Evolutionary conservation across 2,888 invertebrate genomes (phyloP), one percentile per base, ranked within the genome.

Genomic region (Pterostichus madidus): DNA sequence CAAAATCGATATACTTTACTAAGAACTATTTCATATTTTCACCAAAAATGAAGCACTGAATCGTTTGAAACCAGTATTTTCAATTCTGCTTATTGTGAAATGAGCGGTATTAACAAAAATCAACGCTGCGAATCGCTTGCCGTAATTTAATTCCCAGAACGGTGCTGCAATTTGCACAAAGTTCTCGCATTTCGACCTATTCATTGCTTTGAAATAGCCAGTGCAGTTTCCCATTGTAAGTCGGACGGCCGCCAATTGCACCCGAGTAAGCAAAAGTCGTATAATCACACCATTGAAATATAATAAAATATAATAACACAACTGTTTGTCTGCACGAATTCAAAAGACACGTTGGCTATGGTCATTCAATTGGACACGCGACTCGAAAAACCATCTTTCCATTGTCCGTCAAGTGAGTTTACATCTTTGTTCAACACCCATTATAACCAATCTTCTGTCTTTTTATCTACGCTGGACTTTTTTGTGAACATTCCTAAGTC

Each of bases 351-450:
- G 84, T 85, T 86, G 85, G 85, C 64, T 86, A 85, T 86, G 86
- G 85, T 86, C 85, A 85, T 85, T 86, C 85, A 86, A 86, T 86
- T 86, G 86, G 86, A 86, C 86, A 86, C 86, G 86, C 86, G 85
- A 85, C 82, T 82, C 49, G 56, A 61, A 80, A 68, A 68, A 68
- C 39, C 39, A 35, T 82, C 76, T 71, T 15, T 32, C 75, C 82
- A 82, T 82, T 82, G 76, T 81, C 80, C 80, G 64, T 53, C 68
- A 53, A 53, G 17, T 39, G 39, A 46, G 73, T 44, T 71, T 53
- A 71, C 75, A 31, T 68, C 81, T 73, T 75, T 81, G 81, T 81
- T 53, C 46, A 53, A 56, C 56, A 3, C 11, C 35, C 17, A 73
- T 73, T 81, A 73, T 75, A 39, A 7, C 7, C 53, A 24, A 71